Conservation (phyloP, 2,888 invertebrate species). For the Melanostoma mellinum region DNA sequence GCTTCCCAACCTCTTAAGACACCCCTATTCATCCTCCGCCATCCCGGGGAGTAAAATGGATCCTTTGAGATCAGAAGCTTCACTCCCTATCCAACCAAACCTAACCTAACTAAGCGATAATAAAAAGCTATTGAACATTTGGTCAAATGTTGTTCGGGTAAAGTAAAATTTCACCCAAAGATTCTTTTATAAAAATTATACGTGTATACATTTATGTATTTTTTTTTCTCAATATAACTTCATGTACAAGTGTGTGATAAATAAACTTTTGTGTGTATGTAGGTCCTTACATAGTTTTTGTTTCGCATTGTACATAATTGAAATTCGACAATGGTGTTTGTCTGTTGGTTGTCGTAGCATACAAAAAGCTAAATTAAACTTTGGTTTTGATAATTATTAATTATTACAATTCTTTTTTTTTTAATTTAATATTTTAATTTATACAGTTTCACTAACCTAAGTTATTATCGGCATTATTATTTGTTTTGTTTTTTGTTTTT, state of each 20-base stretch:
- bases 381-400: constrained; percentile 16
- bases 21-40: too few relatives aligned
- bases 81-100: too few relatives aligned
- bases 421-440: constrained; percentile 21
- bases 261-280: constrained; percentile 24
- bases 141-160: neutral
- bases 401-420: neutral
- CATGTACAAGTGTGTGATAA: neutral
- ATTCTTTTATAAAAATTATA: constrained; percentile 3
- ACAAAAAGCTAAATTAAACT: constrained; percentile 67
- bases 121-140: too few relatives aligned
- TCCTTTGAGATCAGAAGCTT: too few relatives aligned
- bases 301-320: neutral
- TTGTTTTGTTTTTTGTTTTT: constrained; percentile 17
- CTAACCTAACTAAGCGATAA: too few relatives aligned
- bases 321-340: neutral
- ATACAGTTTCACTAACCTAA: constrained; percentile 48
- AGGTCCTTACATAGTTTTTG: constrained; percentile 23
- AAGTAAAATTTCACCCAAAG: neutral
- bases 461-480: constrained; percentile 42
- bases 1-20: too few relatives aligned
- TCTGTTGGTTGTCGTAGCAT: constrained; percentile 58
- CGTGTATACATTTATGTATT: neutral
- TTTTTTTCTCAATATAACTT: neutral
- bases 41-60: too few relatives aligned